Evolutionary conservation across 2,797 vertebrate species (phyloP), one percentile per base, ranked within the genome.

Genomic region (Hipposideros larvatus): DNA sequence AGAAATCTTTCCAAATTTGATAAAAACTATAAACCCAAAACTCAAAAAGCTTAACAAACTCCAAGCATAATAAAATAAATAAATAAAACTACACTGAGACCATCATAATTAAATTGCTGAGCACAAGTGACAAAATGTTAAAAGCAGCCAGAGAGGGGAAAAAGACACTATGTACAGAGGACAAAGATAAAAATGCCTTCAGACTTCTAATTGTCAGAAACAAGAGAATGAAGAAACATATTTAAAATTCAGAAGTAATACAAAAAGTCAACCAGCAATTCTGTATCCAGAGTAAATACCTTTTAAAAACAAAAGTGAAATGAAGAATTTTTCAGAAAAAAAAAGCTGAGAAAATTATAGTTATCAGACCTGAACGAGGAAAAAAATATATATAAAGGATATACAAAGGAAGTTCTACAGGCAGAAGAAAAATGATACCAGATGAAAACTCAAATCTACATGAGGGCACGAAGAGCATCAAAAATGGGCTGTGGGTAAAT

Each of bases 241-340:
- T 82, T 89, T 82, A 68, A 91, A 83, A 63, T 88, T 22, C n/a
- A 57, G n/a, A 82, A 84, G 63, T 26, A n/a, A 83, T 90, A 87
- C 6, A 41, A 78, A 86, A 90, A 77, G 43, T 66, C 80, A 74
- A 34, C 46, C 11, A 63, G 68, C 22, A 82, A 37, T 82, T 70
- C 18, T 71, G 5, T 63, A 83, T 15, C 28, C 55, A 87, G 46
- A 70, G 26, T 28, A 90, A 83, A 83, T 55, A 63, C 46, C 63
- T 83, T 91, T 71, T 24, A 83, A 66, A 87, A 53, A 34, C 34
- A 19, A 70, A 70, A 48, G 37, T n/a, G 4, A 95, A 93, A 91
- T 73, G 51, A 86, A 86, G 4, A 70, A 21, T 48, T 41, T 96
- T 63, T 66, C 34, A 26, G 46, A 51, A 28, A 66, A 37, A 37